Base-by-base conservation (phyloP, 2,888 invertebrate species). In the Acleris cristana region DNA sequence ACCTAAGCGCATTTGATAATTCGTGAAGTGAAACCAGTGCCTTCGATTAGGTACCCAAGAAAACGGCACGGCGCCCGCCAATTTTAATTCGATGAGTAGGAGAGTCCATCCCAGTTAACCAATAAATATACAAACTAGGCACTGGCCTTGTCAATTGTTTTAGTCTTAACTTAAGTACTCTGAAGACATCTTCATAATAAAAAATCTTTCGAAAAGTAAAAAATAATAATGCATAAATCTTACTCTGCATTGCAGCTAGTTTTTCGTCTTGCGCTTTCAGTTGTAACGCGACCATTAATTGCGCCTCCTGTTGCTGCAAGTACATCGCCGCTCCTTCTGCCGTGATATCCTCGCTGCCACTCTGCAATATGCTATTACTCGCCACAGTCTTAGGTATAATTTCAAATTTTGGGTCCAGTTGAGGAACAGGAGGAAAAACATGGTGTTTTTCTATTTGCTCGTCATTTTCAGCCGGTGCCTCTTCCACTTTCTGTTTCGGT, bases 231-330 rank as follows among this genome's bases (percentile, higher is more conserved):
- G 16, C 18, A 48, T 4, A n/a, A 16, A 21, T 40, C 85, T 93
- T 87, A 86, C 92, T 74, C 75, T 94, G 94, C 82, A 95, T 91
- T 26, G 93, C 91, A 7, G 90, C 89, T 45, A 95, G 83, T 77
- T 90, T 94, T 73, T 95, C 94, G 76, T 95, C 95, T 73, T 95
- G 95, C 51, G 94, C 95, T 77, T 94, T 94, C 63, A 95, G 80
- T 72, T 95, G 95, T 71, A 95, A 79, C 10, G 95, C 94, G 53
- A 95, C 92, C 87, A 94, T 86, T 55, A 95, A 74, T 74, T 95
- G 94, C 0, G 94, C 93, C 79, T 95, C 95, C 76, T 95, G 95
- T 73, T 95, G 94, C 71, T 95, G 94, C 69, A 95, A 82, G 65
- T 93, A 94, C 34, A 94, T 79, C 10, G 94, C 84, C 1, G 94